A percentile compares a stretch with the other conserved stretches of the same genome.
phyloP scores from a whole-genome alignment of 2,797 vertebrate genomes.

The Galagoides demidoff region DNA sequence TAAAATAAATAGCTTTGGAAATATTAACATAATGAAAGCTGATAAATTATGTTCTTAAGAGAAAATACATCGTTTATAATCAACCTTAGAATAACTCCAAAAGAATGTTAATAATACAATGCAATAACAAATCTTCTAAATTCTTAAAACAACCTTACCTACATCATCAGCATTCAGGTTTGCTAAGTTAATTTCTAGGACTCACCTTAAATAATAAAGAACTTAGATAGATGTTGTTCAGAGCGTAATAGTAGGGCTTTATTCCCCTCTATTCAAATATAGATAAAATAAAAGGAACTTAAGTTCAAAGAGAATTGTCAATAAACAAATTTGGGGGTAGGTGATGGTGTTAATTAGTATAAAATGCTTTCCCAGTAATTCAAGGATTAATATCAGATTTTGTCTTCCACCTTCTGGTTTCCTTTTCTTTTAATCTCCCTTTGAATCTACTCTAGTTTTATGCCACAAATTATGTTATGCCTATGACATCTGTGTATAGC shows the following conservation, averaged over 20 bases:
- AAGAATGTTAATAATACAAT: neutral
- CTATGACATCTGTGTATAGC: neutral
- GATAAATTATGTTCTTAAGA: slow-evolving; percentile 62
- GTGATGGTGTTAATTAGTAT: neutral
- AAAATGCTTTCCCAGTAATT: neutral
- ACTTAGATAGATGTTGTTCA: neutral
- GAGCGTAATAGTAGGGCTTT: neutral
- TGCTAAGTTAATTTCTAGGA: neutral
- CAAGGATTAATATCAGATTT: neutral
- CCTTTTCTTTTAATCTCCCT: neutral
- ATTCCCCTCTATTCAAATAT: neutral
- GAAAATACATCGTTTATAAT: slow-evolving; percentile 55
- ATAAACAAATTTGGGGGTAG: neutral
- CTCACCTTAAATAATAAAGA: neutral
- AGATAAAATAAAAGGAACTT: neutral
- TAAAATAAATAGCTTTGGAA: slow-evolving; percentile 48
- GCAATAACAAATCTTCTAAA: neutral
- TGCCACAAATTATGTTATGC: neutral
- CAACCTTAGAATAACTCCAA: slow-evolving; percentile 9
- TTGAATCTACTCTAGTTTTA: neutral
- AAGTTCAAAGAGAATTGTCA: neutral
- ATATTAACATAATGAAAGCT: neutral
- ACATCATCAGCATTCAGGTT: neutral
- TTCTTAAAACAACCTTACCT: neutral
- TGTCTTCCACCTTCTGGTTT: neutral